These are phyloP conservation scores for Penelope pileata DNA, from an alignment of 2,113 vertebrate species.

Conservation along the genomic window DNA sequence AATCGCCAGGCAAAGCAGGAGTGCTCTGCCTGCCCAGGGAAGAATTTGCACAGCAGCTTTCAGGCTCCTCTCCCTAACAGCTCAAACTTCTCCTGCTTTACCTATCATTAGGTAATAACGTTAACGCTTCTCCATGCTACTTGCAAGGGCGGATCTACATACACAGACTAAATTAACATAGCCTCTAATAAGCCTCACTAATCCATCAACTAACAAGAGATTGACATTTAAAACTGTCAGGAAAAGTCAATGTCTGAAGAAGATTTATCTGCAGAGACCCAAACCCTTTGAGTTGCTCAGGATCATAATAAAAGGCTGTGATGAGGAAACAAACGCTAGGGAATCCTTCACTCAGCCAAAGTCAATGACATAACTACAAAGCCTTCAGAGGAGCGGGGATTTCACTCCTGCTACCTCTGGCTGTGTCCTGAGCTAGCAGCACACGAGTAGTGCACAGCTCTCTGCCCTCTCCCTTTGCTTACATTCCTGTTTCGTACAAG, in stretches of 20 bases:
- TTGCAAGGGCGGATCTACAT: conserved; percentile 10
- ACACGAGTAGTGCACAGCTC: background rate
- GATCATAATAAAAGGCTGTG: background rate
- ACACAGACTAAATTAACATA: conserved; percentile 28
- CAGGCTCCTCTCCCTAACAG: background rate
- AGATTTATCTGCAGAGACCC: conserved; percentile 14
- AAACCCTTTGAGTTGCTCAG: background rate
- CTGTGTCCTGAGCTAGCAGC: background rate
- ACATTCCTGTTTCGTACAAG: background rate
- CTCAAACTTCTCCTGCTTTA: background rate
- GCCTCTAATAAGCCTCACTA: conserved; percentile 37
- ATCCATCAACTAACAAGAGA: conserved; percentile 35
- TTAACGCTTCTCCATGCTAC: conserved; percentile 55
- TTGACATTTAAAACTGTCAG: conserved; percentile 48
- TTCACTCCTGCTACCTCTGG: background rate
- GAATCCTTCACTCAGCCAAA: background rate
- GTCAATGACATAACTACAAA: background rate
- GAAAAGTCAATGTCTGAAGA: conserved; percentile 11
- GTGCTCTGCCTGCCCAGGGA: conserved; percentile 9
- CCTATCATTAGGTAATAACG: conserved; percentile 50
- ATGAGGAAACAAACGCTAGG: background rate
- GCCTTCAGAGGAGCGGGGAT: background rate
- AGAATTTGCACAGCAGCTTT: conserved; percentile 12
- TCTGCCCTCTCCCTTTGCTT: background rate
- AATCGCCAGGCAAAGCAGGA: conserved; percentile 4